These are phyloP conservation scores for Leptinotarsa texana DNA, from an alignment of 1,140 invertebrate genomes.

Conservation along the genomic window DNA sequence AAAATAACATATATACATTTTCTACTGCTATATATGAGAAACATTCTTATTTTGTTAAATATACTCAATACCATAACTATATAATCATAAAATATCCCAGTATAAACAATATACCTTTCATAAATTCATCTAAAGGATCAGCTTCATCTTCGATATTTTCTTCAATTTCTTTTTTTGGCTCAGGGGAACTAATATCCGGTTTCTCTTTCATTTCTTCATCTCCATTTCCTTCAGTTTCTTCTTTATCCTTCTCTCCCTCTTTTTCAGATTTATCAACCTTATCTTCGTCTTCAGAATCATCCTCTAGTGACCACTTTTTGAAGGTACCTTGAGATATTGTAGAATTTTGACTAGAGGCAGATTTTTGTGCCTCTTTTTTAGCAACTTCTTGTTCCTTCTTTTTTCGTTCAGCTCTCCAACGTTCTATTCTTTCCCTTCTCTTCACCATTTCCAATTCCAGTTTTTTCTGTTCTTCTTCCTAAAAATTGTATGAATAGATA, in stretches of 20 bases:
- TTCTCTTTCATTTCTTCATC: slow-evolving; percentile 52
- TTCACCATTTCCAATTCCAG: slow-evolving; percentile 97
- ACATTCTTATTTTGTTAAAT: too few relatives aligned
- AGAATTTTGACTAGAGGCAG: slow-evolving; percentile 60
- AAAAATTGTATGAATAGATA: slow-evolving; percentile 15
- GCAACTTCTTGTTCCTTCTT: slow-evolving; percentile 79
- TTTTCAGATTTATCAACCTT: slow-evolving; percentile 54
- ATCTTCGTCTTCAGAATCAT: slow-evolving; percentile 80
- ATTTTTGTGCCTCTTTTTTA: slow-evolving; percentile 73
- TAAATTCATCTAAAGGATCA: slow-evolving; percentile 53
- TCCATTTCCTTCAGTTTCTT: slow-evolving; percentile 67
- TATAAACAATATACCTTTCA: slow-evolving; percentile 32
- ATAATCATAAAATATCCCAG: too few relatives aligned
- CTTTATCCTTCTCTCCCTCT: slow-evolving; percentile 68
- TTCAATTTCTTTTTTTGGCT: slow-evolving; percentile 42
- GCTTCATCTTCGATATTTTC: slow-evolving; percentile 47
- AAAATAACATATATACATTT: too few relatives aligned
- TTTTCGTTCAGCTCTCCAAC: slow-evolving; percentile 88
- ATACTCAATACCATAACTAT: too few relatives aligned
- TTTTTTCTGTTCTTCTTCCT: slow-evolving; percentile 85
- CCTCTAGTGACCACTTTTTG: slow-evolving; percentile 92
- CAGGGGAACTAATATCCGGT: slow-evolving; percentile 43
- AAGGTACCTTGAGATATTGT: slow-evolving; percentile 58
- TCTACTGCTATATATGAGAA: too few relatives aligned
- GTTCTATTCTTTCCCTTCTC: slow-evolving; percentile 88